Conservation (phyloP, 35 echinoderm and acorn worm species). For the Apostichopus californicus region DNA sequence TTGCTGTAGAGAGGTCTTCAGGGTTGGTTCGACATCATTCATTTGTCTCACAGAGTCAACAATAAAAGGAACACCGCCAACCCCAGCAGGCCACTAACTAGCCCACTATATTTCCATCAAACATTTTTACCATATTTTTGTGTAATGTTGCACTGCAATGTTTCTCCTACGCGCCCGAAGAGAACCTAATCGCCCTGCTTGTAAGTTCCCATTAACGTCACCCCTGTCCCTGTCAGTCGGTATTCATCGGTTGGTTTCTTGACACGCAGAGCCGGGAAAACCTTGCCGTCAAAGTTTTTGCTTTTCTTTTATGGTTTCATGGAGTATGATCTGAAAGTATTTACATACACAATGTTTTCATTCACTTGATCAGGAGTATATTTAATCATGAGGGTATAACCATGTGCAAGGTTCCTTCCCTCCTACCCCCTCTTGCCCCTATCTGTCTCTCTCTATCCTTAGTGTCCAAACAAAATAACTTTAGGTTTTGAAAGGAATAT, state of each 20-base stretch:
- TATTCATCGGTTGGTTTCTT: not conserved
- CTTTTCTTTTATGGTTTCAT: too few relatives aligned
- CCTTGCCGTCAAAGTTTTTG: too few relatives aligned
- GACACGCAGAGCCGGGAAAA: not conserved
- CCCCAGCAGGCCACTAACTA: not conserved
- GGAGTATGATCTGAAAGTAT: too few relatives aligned
- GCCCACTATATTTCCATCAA: not conserved
- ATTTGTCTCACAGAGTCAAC: constrained; percentile 8
- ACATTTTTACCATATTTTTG: constrained; percentile 44
- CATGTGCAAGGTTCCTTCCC: too few relatives aligned
- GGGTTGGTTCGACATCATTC: not conserved
- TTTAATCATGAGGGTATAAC: too few relatives aligned
- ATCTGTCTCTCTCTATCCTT: too few relatives aligned
- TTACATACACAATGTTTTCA: too few relatives aligned
- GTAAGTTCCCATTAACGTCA: not conserved
- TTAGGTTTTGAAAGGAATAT: too few relatives aligned
- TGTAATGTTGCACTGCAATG: constrained; percentile 30
- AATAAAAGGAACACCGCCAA: constrained; percentile 7
- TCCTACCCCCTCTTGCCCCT: too few relatives aligned
- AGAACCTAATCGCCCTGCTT: not conserved
- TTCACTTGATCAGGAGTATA: too few relatives aligned
- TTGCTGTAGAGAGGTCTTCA: too few relatives aligned
- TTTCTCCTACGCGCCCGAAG: not conserved
- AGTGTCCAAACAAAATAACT: too few relatives aligned
- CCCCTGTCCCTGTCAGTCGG: not conserved